Conservation (phyloP, 2,888 invertebrate genomes). For the Opisthograptis luteolata region DNA sequence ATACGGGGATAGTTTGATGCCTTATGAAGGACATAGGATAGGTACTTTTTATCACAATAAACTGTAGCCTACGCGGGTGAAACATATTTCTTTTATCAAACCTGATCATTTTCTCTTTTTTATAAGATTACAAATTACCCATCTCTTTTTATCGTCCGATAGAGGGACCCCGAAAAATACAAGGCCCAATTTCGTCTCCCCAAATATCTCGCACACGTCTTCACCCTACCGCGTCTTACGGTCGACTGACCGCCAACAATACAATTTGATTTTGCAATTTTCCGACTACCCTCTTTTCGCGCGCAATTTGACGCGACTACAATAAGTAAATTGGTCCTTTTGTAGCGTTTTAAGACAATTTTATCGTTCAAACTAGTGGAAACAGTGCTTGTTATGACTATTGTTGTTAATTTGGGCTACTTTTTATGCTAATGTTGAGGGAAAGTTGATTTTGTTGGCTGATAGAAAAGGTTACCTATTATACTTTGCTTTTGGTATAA, state of each 20-base stretch:
- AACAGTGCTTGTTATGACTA: slow-evolving; percentile 48
- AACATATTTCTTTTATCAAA: too few species aligned
- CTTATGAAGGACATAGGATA: too few species aligned
- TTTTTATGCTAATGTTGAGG: slow-evolving; percentile 22
- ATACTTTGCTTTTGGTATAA: too few species aligned
- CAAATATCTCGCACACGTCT: slow-evolving; percentile 41
- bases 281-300: slow-evolving; percentile 71
- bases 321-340: slow-evolving; percentile 66
- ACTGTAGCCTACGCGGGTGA: too few species aligned
- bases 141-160: slow-evolving; percentile 18
- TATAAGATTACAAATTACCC: slow-evolving; percentile 3
- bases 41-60: too few species aligned
- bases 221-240: slow-evolving; percentile 57
- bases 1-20: too few species aligned
- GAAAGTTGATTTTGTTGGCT: background rate
- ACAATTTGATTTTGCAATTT: slow-evolving; percentile 70
- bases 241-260: slow-evolving; percentile 69
- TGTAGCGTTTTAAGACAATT: slow-evolving; percentile 48
- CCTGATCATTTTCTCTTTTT: background rate
- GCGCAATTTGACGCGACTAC: slow-evolving; percentile 65
- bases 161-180: slow-evolving; percentile 26
- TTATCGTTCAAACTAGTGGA: slow-evolving; percentile 57
- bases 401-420: slow-evolving; percentile 31
- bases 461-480: too few species aligned
- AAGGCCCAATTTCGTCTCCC: slow-evolving; percentile 34